phyloP scores from a whole-genome alignment of 2,888 invertebrate species.

The Scelioninae gen. 1 region DNA sequence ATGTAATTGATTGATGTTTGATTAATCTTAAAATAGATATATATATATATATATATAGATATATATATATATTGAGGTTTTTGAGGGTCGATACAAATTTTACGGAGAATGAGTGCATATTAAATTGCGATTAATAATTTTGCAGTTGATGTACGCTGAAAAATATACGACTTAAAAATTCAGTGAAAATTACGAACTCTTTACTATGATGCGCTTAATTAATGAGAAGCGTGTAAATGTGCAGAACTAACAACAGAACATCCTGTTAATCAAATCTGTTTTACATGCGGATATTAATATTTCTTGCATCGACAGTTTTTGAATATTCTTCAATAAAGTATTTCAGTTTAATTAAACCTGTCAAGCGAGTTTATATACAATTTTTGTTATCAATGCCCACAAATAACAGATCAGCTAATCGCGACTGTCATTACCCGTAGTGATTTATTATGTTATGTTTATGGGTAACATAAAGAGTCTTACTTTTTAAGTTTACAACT shows the following conservation, averaged over 20 bases:
- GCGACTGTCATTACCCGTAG: no score
- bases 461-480: no score
- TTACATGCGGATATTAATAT: conserved; percentile 37
- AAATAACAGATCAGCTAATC: no score
- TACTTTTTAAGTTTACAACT: no score
- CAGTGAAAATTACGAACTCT: conserved; percentile 56
- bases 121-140: conserved; percentile 44
- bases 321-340: conserved; percentile 8
- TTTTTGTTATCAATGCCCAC: no score
- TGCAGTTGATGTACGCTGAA: conserved; percentile 27
- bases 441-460: no score
- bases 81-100: conserved; percentile 20
- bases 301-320: conserved; percentile 9
- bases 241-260: conserved; percentile 61
- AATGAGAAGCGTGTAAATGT: conserved; percentile 60
- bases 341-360: conserved; percentile 11
- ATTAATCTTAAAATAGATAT: conserved; percentile 1
- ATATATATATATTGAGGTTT: not conserved
- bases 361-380: not conserved
- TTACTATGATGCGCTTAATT: conserved; percentile 51
- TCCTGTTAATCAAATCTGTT: conserved; percentile 48
- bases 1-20: conserved; percentile 21
- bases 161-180: conserved; percentile 39
- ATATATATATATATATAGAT: no score
- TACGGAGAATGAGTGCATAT: conserved; percentile 26